These are phyloP conservation scores for Drosophila anomalata DNA, from an alignment of 2,888 invertebrate species.

Conservation along the genomic window DNA sequence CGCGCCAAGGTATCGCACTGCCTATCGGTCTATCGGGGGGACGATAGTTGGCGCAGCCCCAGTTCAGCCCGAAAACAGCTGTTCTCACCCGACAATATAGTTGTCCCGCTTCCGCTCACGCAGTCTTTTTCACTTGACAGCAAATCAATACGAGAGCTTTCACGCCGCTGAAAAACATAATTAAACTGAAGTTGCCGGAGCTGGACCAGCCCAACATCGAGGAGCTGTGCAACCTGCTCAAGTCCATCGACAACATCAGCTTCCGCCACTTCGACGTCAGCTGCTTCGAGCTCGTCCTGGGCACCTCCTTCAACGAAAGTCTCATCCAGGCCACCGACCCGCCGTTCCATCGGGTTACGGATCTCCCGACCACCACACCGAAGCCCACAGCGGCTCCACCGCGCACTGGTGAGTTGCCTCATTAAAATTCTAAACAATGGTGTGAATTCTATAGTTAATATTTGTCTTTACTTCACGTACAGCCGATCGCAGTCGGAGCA, in stretches of 20 bases:
- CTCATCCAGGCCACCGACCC: conserved; percentile 78
- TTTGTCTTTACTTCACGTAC: conserved; percentile 7
- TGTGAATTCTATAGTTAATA: neutral
- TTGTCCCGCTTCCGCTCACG: conserved; percentile 50
- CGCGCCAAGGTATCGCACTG: conserved; percentile 43
- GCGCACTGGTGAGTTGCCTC: conserved; percentile 52
- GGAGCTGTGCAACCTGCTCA: conserved; percentile 81
- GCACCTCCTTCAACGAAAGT: conserved; percentile 83
- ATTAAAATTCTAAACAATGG: conserved; percentile 1
- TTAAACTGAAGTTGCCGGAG: conserved; percentile 82
- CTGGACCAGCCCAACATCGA: conserved; percentile 75
- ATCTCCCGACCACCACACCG: conserved; percentile 41
- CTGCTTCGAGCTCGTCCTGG: conserved; percentile 82
- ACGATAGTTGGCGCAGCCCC: conserved; percentile 13
- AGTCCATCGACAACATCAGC: conserved; percentile 82
- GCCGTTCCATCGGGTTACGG: conserved; percentile 59
- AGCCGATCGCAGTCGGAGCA: conserved; percentile 58
- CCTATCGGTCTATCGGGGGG: conserved; percentile 44
- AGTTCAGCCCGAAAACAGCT: conserved; percentile 16
- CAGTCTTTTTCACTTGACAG: conserved; percentile 64
- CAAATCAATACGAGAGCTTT: conserved; percentile 83
- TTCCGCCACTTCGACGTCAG: conserved; percentile 82
- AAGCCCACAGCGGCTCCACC: conserved; percentile 48
- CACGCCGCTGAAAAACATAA: conserved; percentile 80
- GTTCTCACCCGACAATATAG: conserved; percentile 15